Evolutionary conservation across 2,888 invertebrate genomes (phyloP).

Genomic region (Frankliniella fusca): DNA sequence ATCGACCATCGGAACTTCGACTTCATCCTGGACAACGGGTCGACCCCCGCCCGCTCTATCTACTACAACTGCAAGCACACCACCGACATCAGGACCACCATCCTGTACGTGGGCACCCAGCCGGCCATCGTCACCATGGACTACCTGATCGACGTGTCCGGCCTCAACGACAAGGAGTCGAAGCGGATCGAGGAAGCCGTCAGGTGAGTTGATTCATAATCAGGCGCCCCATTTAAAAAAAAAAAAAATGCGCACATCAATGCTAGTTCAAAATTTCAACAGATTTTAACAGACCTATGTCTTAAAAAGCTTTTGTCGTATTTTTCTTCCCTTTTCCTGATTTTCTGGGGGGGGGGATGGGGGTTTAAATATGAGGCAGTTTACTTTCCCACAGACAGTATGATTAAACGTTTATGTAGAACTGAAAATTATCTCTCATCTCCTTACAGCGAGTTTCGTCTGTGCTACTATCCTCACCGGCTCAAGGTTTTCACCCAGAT

Average conservation of each 20-base stretch:
- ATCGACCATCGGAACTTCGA: conserved; percentile 91
- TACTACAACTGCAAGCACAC: conserved; percentile 82
- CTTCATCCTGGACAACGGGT: conserved; percentile 68
- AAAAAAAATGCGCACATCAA: no score
- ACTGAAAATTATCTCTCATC: neutral
- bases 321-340: no score
- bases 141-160: conserved; percentile 66
- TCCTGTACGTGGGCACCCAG: conserved; percentile 71
- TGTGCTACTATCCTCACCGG: conserved; percentile 84
- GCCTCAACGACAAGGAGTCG: conserved; percentile 45
- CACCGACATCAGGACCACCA: conserved; percentile 48
- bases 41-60: conserved; percentile 75
- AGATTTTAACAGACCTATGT: no score
- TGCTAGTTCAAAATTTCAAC: no score
- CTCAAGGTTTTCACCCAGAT: conserved; percentile 66
- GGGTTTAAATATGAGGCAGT: no score
- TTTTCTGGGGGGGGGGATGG: no score
- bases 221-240: no score
- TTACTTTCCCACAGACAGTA: no score
- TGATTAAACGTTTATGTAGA: no score
- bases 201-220: no score
- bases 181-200: conserved; percentile 46
- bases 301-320: no score
- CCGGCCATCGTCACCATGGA: conserved; percentile 76
- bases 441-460: conserved; percentile 66